Evolutionary conservation across 2,888 invertebrate genomes (phyloP), one percentile per base, ranked within the genome.

Genomic region (Drosophila mayaguana): DNA sequence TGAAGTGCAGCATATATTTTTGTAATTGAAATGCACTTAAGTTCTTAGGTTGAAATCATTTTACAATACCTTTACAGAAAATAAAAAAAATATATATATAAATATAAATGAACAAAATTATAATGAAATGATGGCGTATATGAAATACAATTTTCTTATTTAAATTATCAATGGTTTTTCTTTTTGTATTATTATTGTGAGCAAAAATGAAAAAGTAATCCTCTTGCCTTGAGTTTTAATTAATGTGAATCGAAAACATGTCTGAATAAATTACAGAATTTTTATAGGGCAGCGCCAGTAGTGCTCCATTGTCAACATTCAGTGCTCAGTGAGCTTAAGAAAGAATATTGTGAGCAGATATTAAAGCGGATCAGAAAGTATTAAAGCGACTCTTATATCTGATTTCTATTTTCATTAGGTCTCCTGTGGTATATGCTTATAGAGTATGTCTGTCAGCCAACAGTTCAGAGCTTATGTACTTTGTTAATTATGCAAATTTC

Each of bases 21-120:
- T 83, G 65, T 88, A 85, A 89, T 89, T 87, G 84, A 85, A 85
- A 78, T 86, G 78, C 83, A 84, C 88, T 84, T 81, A 86, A 81
- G 78, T 80, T 75, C 80, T 86, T 83, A 85, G 67, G 67, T 36
- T 20, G 34, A 46, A 46, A 54, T 46, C 69, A 40, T 40, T 45
- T 50, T 18, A 50, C 50, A 48, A 32, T 48, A 4, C 38, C n/a
- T 18, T 53, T 38, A 4, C 48, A n/a, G 22, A 28, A n/a, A n/a
- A 8, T 8, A 28, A n/a, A n/a, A 22, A n/a, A 11, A n/a, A 48
- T n/a, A 48, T 16, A 28, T 12, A 14, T 4, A 25, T 16, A 8
- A 8, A 28, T 28, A 8, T 28, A 28, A 28, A 11, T 11, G 1
- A 12, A 38, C n/a, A 40, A 32, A 32, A 50, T 8, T 3, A 32